Base-by-base conservation (phyloP, 2,113 vertebrate genomes). In the Pipra filicauda region DNA sequence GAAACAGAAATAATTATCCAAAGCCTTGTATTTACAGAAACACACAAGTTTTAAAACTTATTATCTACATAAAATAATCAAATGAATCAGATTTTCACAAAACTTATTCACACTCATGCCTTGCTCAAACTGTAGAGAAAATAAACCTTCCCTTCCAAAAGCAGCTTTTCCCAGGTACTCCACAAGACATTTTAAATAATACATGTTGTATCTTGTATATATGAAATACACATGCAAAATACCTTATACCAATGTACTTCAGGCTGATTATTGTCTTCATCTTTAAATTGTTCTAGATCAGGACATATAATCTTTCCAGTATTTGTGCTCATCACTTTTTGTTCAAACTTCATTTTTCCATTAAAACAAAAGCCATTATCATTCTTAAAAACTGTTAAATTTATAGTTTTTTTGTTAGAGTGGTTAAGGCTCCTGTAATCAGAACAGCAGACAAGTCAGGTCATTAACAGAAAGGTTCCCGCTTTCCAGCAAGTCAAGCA, bases 241-340 rank as follows among this genome's bases (percentile, higher is more conserved):
- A 99, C 99, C 98, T 98, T 99, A 97, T 97, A 98, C 99, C 99
- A 99, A 18, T 92, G 89, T 89, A 99, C 49, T 81, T 96, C 72
- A 65, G 94, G 96, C 3, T 96, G 87, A 28, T 95, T 35, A 64
- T 98, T 84, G 30, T 98, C 94, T 89, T 97, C 97, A 52, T 85
- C 54, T 64, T 97, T 96, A 79, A 98, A 98, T 16, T 90, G 67
- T 16, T 43, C 85, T 72, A 98, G 27, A 41, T 98, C 89, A 54
- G 99, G 99, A 69, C 99, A 99, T 41, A 94, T 87, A 61, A 99
- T 94, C 2, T 8, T 74, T 69, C 98, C 98, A 28, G 55, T 81
- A 43, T n/a, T 67, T 2, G 22, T 27, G 11, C 89, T 46, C 2
- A 1, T 55, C 15, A 97, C 59, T 64, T 64, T 93, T 94, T 97